Evolutionary conservation across 37 sponge, comb jelly and placozoan species (phyloP).

Genomic region (Agelas oroides): DNA sequence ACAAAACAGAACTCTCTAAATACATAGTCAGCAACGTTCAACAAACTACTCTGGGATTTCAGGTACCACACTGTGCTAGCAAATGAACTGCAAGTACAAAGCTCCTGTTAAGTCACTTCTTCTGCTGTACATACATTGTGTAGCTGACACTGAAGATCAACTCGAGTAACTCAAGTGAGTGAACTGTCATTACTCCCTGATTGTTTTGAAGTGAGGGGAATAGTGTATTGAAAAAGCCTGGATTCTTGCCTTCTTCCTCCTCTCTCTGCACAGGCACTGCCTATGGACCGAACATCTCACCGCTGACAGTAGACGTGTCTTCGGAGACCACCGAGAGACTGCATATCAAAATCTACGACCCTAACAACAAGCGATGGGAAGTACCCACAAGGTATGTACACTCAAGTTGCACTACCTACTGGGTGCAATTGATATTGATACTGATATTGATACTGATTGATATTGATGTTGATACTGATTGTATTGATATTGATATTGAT

Average conservation of each 20-base stretch:
- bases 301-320: conserved; percentile 57
- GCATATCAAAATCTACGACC: conserved; percentile 83
- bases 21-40: conserved; percentile 37
- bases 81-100: background rate
- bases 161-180: background rate
- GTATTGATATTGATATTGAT: no score
- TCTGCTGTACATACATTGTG: background rate
- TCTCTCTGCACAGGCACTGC: conserved; percentile 31
- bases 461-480: background rate
- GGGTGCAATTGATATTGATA: no score
- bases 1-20: conserved; percentile 14
- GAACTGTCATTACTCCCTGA: no score
- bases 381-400: conserved; percentile 62
- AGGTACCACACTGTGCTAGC: conserved; percentile 21
- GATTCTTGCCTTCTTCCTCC: no score
- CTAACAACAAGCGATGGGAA: conserved; percentile 81
- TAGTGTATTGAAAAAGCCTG: no score
- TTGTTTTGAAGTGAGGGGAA: background rate
- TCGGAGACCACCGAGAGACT: conserved; percentile 67
- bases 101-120: background rate
- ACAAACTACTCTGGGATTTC: conserved; percentile 38
- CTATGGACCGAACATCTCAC: conserved; percentile 65
- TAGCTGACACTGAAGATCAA: conserved; percentile 6
- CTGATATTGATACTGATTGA: no score
- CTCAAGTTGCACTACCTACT: background rate